Evolutionary conservation across 92 coral and sea anemone species (phyloP).

Genomic region (Porites rus): DNA sequence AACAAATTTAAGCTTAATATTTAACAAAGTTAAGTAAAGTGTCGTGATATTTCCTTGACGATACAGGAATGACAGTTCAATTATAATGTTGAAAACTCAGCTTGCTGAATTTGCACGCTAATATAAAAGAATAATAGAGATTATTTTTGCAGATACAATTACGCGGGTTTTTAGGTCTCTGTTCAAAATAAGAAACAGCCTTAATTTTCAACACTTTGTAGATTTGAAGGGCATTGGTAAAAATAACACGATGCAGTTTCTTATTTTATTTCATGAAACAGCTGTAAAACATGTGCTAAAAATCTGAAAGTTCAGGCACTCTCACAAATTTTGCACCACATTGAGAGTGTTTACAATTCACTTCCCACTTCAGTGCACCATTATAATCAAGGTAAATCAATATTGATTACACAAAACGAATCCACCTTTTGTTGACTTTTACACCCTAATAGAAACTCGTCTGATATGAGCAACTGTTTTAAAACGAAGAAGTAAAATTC

Average conservation of each 20-base stretch:
- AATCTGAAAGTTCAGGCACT: not conserved
- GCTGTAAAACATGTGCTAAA: not conserved
- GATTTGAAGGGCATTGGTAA: not conserved
- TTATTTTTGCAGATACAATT: not conserved
- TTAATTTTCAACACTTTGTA: not conserved
- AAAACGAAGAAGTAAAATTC: not conserved
- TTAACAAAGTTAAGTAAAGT: not conserved
- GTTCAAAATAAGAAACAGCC: not conserved
- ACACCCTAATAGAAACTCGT: not conserved
- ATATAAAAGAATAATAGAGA: not conserved
- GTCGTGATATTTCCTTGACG: constrained; percentile 25
- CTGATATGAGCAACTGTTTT: too few species aligned
- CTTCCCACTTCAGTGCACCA: constrained; percentile 10
- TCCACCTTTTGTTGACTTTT: not conserved
- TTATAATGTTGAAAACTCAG: not conserved
- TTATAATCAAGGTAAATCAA: not conserved
- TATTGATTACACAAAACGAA: constrained; percentile 8
- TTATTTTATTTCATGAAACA: not conserved
- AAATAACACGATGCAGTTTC: not conserved
- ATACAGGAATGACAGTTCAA: constrained; percentile 18
- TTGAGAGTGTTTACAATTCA: constrained; percentile 8
- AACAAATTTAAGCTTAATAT: too few species aligned
- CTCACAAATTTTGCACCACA: not conserved
- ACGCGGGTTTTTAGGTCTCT: not conserved
- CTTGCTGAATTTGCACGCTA: constrained; percentile 13